Base-by-base conservation (phyloP, 35 echinoderm and acorn worm genomes). In the Stichopus chloronotus region DNA sequence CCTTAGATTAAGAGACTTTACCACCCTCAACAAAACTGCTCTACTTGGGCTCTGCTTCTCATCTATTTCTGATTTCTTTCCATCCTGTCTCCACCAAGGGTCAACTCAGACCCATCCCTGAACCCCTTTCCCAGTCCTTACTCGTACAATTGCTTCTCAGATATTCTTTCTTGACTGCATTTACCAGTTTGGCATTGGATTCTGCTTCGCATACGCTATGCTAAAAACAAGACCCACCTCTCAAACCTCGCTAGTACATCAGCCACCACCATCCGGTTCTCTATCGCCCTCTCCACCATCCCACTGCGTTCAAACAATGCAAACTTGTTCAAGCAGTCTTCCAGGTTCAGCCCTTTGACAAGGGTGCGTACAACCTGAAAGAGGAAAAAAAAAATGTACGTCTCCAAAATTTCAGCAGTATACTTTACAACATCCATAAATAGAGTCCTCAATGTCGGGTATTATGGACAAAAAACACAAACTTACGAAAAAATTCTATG, bases 191-290 rank as follows among this genome's bases (percentile, higher is more conserved):
- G 30, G 30, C 30, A 43, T 43, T 43, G 30, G 30, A 43, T 43
- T 43, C 30, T 43, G 1, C 3, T 43, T 43, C 30, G 3, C 30
- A 43, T 43, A 43, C 30, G 3, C 30, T 43, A 43, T 43, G 3
- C 30, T 43, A 8, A 23, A 57, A 4, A 57, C 6, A 85, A 23
- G 17, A 60, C 87, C 57, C 23, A 96, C 95, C 94, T 94, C 84
- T 98, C 97, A 94, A 98, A 98, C 76, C 95, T 98, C 6, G 97
- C 92, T n/a, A 98, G 91, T 10, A 98, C 88, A 76, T 98, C 97
- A 43, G 97, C 95, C 22, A 98, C 92, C 52, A 98, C 93, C 65
- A 95, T 93, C 74, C 97, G 90, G 77, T 98, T 95, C 25, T 98
- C 97, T 57, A 98, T 98, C 20, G 95, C 97, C 63, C 95, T 96